Percentiles rank a stretch among this genome's conserved stretches.
Conservation (phyloP, 2,797 vertebrate genomes). For the Rhinella marina region DNA sequence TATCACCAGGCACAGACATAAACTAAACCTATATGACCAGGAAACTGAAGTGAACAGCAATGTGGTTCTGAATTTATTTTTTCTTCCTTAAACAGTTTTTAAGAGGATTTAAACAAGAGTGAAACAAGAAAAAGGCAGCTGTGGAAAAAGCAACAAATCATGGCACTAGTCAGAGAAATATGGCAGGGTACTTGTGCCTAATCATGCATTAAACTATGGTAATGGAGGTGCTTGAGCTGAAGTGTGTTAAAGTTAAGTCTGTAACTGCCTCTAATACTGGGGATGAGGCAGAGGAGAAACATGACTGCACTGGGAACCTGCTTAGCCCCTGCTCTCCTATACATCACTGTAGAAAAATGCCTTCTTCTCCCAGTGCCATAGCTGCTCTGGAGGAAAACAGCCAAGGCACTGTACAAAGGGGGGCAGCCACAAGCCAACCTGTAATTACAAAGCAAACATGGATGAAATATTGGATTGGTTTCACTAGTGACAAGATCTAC, state of each 20-base stretch:
- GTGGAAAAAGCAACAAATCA: conserved; percentile 70
- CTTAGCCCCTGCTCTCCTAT: conserved; percentile 26
- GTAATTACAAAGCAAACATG: conserved; percentile 78
- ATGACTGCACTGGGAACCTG: conserved; percentile 36
- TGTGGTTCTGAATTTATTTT: conserved; percentile 57
- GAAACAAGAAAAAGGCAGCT: conserved; percentile 64
- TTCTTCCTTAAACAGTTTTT: conserved; percentile 67
- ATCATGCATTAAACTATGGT: neutral
- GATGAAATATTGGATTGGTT: conserved; percentile 72
- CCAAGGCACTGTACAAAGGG: conserved; percentile 47
- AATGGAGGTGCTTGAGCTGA: conserved; percentile 25
- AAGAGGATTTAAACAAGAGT: conserved; percentile 62
- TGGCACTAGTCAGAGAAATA: conserved; percentile 48
- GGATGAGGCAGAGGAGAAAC: conserved; percentile 57
- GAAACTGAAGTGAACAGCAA: conserved; percentile 47
- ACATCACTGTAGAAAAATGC: conserved; percentile 42
- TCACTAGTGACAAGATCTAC: conserved; percentile 74
- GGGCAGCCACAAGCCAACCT: conserved; percentile 67
- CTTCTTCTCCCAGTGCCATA: conserved; percentile 41
- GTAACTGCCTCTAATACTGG: neutral
- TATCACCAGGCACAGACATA: conserved; percentile 39
- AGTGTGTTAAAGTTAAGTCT: conserved; percentile 44
- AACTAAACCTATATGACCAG: conserved; percentile 48
- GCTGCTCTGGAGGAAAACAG: conserved; percentile 51
- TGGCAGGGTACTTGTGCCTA: neutral